phyloP scores from a whole-genome alignment of 2,797 vertebrate genomes.

The Lacerta viridis region DNA sequence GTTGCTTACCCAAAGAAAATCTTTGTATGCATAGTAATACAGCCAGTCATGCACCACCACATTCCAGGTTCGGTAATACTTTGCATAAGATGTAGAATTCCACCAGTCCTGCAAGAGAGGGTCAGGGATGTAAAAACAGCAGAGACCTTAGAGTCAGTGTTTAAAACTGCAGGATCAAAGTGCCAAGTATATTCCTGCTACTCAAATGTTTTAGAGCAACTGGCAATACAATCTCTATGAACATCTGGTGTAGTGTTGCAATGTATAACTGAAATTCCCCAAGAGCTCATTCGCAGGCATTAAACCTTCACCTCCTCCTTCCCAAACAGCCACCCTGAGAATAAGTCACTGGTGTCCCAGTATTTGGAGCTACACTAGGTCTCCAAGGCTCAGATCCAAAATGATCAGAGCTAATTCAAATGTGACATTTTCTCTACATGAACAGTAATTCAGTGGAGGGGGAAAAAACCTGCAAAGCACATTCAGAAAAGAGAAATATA shows the following conservation, averaged over 20 bases:
- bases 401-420: background rate
- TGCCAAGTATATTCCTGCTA: too few relatives aligned
- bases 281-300: too few relatives aligned
- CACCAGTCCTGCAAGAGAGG: slow-evolving; percentile 91
- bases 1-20: slow-evolving; percentile 91
- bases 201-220: too few relatives aligned
- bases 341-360: too few relatives aligned
- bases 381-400: background rate
- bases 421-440: background rate
- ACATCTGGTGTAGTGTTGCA: too few relatives aligned
- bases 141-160: background rate
- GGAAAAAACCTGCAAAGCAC: background rate
- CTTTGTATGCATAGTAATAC: slow-evolving; percentile 94
- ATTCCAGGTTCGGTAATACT: slow-evolving; percentile 98
- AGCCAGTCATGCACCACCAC: slow-evolving; percentile 98
- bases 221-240: too few relatives aligned
- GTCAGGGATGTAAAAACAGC: background rate
- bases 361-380: background rate
- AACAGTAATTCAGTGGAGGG: background rate
- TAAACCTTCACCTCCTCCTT: too few relatives aligned
- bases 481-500: background rate
- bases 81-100: slow-evolving; percentile 98
- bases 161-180: too few relatives aligned
- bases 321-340: too few relatives aligned
- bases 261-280: too few relatives aligned